Base-by-base conservation (phyloP, 2,797 vertebrate genomes). In the Leuciscus waleckii region DNA sequence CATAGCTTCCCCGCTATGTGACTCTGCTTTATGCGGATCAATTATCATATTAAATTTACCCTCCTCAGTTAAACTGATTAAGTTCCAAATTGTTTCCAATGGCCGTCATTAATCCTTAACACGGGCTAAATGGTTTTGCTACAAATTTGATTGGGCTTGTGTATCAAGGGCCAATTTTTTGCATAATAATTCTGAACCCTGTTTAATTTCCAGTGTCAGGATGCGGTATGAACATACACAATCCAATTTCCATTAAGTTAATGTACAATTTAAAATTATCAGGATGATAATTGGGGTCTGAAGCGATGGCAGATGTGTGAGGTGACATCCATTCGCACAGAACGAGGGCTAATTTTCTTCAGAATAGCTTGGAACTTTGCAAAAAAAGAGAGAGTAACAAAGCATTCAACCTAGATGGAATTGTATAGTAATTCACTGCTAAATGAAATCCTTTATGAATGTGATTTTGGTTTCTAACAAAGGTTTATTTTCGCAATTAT, bases 11-110 rank as follows among this genome's bases (percentile, higher is more conserved):
- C 96, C 91, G 97, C 98, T 96, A 98, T 93, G 97, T 95, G 89
- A 96, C 91, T 97, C 96, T 94, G 95, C 96, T 95, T 97, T 96
- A 96, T 95, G 94, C 94, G 96, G 97, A 98, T 96, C 97, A 97
- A 99, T 99, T 99, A 99, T 98, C 97, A 99, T 98, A 99, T 99
- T 98, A 99, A 97, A 97, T 98, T 98, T 97, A 97, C 97, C 97
- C 97, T 98, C 97, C 97, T 97, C 97, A 97, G 97, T 97, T 98
- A 97, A 97, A 99, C 96, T 98, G 97, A 99, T 98, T 97, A 97
- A 96, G 96, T 97, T 97, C 96, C 97, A 99, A 99, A 99, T 99
- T 98, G 97, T 99, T 99, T 98, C 97, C 95, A 95, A 98, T 97
- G 96, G 97, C 96, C 95, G 94, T 97, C 97, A 99, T 99, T 99